phyloP scores from a whole-genome alignment of 2,113 vertebrate species.

The Cinclus mexicanus region DNA sequence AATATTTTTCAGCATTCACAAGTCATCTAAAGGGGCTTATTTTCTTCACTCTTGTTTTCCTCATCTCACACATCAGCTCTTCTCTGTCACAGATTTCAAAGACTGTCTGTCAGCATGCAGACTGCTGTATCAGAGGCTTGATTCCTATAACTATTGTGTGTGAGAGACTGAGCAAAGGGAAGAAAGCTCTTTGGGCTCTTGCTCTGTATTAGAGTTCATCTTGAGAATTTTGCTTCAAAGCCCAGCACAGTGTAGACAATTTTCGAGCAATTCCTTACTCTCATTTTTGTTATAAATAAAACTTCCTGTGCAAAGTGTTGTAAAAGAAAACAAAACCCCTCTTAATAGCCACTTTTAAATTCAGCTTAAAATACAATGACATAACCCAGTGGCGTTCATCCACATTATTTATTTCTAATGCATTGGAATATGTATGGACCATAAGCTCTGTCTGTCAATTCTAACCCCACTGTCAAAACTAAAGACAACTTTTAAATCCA shows the following conservation, averaged over 20 bases:
- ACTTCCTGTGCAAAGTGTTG: neutral
- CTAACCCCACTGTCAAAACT: neutral
- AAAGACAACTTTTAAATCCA: neutral
- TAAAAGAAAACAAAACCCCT: neutral
- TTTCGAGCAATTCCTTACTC: neutral
- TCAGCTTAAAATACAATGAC: neutral
- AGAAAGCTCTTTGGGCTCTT: neutral
- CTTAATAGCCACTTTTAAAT: neutral
- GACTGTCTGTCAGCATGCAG: neutral
- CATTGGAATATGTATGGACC: neutral
- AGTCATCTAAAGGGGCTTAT: neutral
- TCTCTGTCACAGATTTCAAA: neutral
- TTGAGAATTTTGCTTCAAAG: neutral
- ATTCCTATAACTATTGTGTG: neutral
- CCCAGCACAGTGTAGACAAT: neutral
- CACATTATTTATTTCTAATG: neutral
- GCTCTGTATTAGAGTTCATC: neutral
- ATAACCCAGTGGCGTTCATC: neutral
- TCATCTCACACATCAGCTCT: neutral
- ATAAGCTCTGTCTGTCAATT: neutral
- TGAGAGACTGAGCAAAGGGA: neutral
- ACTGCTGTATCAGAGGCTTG: neutral
- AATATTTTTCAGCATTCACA: neutral
- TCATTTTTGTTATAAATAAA: neutral
- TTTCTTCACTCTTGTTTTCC: conserved; percentile 26